phyloP scores from a whole-genome alignment of 2,888 invertebrate genomes.

The Rhagonycha fulva region DNA sequence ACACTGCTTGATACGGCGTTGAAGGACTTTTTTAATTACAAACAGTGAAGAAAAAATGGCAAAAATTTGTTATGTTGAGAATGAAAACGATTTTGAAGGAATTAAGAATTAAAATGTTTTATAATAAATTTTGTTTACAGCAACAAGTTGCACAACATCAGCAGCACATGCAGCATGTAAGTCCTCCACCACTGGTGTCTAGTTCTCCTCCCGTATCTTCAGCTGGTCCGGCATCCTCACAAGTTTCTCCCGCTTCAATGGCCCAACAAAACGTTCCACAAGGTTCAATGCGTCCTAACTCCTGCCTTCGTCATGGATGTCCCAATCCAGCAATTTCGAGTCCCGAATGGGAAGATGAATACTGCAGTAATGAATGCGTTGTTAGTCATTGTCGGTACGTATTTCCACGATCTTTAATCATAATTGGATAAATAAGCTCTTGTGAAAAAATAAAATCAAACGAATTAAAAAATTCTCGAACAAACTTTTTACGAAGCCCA shows the following conservation, averaged over 20 bases:
- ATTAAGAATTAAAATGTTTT: background rate
- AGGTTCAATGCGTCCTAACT: conserved; percentile 54
- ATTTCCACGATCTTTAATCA: background rate
- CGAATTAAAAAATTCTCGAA: background rate
- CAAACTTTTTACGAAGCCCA: background rate
- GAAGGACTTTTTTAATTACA: background rate
- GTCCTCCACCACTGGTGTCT: conserved; percentile 59
- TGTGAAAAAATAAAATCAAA: background rate
- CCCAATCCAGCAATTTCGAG: conserved; percentile 88
- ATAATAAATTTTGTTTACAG: background rate
- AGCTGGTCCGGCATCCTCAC: conserved; percentile 55
- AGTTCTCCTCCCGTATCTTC: conserved; percentile 60
- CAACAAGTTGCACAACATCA: conserved; percentile 50
- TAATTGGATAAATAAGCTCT: background rate
- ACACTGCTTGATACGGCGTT: no score
- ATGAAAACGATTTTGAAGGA: background rate
- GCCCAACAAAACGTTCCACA: conserved; percentile 54
- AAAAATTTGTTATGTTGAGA: background rate
- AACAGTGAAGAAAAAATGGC: background rate
- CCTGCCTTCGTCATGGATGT: conserved; percentile 89
- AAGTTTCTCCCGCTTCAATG: conserved; percentile 57
- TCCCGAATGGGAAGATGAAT: conserved; percentile 95
- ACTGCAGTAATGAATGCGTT: conserved; percentile 96
- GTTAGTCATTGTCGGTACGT: conserved; percentile 89
- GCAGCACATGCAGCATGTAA: conserved; percentile 53